phyloP scores from a whole-genome alignment of 2,888 invertebrate species.

The Latrodectus hesperus region DNA sequence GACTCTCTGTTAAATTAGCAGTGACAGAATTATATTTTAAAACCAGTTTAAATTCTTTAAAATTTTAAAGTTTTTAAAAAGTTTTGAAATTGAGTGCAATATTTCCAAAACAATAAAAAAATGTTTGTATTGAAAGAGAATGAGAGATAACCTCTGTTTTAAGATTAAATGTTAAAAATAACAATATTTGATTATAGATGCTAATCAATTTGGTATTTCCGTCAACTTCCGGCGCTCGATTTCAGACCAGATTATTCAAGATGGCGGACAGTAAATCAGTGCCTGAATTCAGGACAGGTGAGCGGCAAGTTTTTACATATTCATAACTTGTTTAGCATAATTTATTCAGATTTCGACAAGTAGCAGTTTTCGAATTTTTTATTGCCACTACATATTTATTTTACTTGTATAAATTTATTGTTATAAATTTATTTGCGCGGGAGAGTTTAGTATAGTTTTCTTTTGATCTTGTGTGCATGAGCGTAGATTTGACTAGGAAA shows the following conservation, averaged over 20 bases:
- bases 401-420: not conserved
- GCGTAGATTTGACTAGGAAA: slow-evolving; percentile 23
- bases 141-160: not conserved
- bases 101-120: not conserved
- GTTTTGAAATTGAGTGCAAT: slow-evolving; percentile 44
- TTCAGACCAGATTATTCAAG: slow-evolving; percentile 66
- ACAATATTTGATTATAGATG: slow-evolving; percentile 47
- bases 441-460: slow-evolving; percentile 11
- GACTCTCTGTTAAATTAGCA: not conserved
- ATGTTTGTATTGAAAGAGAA: not conserved
- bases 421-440: not conserved
- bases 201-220: slow-evolving; percentile 69
- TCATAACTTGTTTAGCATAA: slow-evolving; percentile 62
- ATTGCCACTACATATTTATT: not conserved
- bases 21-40: slow-evolving; percentile 19
- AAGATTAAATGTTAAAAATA: slow-evolving; percentile 2
- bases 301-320: slow-evolving; percentile 63
- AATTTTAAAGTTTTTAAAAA: slow-evolving; percentile 65
- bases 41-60: slow-evolving; percentile 60
- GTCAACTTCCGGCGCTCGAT: slow-evolving; percentile 69
- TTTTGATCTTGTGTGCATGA: not conserved
- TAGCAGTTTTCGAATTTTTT: slow-evolving; percentile 7
- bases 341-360: slow-evolving; percentile 56
- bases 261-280: slow-evolving; percentile 67
- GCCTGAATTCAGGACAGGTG: slow-evolving; percentile 66